Percentiles rank a stretch among this genome's conserved stretches.
Conservation (phyloP, 2,797 vertebrate species). For the Remorina albescens region DNA sequence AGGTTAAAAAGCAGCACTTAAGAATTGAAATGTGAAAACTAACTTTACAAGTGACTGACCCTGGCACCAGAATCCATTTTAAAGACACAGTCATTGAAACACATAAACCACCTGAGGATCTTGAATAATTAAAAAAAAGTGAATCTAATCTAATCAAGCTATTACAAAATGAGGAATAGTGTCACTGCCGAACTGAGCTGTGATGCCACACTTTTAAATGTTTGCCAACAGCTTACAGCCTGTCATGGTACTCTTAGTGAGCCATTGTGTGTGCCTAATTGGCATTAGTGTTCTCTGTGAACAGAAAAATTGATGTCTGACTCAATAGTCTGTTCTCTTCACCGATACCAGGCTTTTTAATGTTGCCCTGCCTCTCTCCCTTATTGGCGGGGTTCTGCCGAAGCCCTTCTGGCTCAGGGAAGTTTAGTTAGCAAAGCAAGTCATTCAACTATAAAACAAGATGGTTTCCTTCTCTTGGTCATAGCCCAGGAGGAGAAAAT, state of each 20-base stretch:
- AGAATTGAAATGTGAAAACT: constrained; percentile 14
- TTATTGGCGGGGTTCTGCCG: constrained; percentile 55
- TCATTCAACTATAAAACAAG: constrained; percentile 62
- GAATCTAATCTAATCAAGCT: constrained; percentile 79
- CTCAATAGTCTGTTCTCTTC: constrained; percentile 50
- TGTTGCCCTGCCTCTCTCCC: constrained; percentile 18
- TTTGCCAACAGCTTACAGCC: constrained; percentile 61
- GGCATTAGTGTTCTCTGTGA: constrained; percentile 53
- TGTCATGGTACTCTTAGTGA: constrained; percentile 43
- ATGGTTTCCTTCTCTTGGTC: constrained; percentile 60
- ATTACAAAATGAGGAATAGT: constrained; percentile 77
- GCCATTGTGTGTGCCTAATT: constrained; percentile 53
- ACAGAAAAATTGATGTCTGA: constrained; percentile 45
- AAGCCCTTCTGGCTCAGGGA: constrained; percentile 48
- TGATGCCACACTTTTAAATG: constrained; percentile 52
- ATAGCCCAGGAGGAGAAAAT: constrained; percentile 47
- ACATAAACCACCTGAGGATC: constrained; percentile 61
- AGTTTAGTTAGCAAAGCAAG: constrained; percentile 52
- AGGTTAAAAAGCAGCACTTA: not conserved
- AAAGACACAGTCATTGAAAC: constrained; percentile 48
- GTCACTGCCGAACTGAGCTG: constrained; percentile 47
- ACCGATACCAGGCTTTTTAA: constrained; percentile 41
- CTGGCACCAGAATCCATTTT: constrained; percentile 33
- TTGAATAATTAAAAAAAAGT: constrained; percentile 71
- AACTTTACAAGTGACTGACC: constrained; percentile 10